Evolutionary conservation across 2,888 invertebrate species (phyloP).

Genomic region (Melanostoma mellinum): DNA sequence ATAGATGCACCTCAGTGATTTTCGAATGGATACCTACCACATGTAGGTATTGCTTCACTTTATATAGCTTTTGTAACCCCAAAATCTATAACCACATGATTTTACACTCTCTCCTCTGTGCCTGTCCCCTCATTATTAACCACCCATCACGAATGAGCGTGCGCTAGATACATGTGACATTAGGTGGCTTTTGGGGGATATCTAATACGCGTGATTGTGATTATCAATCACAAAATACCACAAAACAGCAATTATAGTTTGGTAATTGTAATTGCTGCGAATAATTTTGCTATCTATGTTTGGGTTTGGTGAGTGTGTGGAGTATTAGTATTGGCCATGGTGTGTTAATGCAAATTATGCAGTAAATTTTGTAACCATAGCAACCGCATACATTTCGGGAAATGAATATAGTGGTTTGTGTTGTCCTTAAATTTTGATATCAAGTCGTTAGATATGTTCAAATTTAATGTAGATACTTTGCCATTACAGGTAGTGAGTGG

Average conservation of each 20-base stretch:
- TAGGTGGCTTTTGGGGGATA: slow-evolving; percentile 66
- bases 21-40: slow-evolving; percentile 16
- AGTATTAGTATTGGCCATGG: slow-evolving; percentile 12
- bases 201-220: slow-evolving; percentile 71
- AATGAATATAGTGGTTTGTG: slow-evolving; percentile 39
- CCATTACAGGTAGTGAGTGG: no score
- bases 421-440: slow-evolving; percentile 56
- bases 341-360: slow-evolving; percentile 72
- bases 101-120: slow-evolving; percentile 1
- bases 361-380: slow-evolving; percentile 70
- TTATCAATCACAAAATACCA: slow-evolving; percentile 73
- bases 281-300: slow-evolving; percentile 63
- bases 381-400: slow-evolving; percentile 64
- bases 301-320: background rate
- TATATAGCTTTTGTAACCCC: slow-evolving; percentile 49
- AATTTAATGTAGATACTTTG: background rate
- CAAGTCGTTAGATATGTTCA: background rate
- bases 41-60: slow-evolving; percentile 54
- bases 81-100: slow-evolving; percentile 67
- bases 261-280: slow-evolving; percentile 71
- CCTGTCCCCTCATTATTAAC: background rate
- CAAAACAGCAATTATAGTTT: slow-evolving; percentile 73
- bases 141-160: background rate
- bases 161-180: slow-evolving; percentile 53
- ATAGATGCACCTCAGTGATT: slow-evolving; percentile 37